Evolutionary conservation across 1,140 invertebrate genomes (phyloP).

Genomic region (Camponotus pennsylvanicus): DNA sequence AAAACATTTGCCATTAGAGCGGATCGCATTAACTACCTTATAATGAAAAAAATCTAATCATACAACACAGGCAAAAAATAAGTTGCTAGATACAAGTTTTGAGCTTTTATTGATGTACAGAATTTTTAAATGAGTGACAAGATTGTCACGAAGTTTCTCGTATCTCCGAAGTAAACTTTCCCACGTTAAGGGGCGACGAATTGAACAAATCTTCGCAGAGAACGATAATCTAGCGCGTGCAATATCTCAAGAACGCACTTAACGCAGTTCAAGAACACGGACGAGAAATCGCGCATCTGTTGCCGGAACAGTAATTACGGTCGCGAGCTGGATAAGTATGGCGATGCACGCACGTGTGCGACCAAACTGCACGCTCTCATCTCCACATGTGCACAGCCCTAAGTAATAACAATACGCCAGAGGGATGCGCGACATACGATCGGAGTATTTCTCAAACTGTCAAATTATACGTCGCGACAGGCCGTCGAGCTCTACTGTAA

Average conservation of each 20-base stretch:
- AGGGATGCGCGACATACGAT: neutral
- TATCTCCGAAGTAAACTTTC: neutral
- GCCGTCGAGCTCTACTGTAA: neutral
- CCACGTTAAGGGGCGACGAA: neutral
- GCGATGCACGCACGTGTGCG: constrained; percentile 56
- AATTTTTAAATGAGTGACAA: neutral
- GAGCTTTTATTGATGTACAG: neutral
- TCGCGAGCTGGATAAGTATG: constrained; percentile 41
- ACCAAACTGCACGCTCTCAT: constrained; percentile 26
- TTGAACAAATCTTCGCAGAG: neutral
- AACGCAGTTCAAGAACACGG: constrained; percentile 29
- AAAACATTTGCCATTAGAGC: neutral
- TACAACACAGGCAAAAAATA: no score
- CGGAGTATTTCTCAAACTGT: neutral
- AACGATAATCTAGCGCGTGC: constrained; percentile 22
- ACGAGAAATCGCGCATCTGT: constrained; percentile 69
- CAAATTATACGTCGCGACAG: neutral
- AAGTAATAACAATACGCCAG: neutral
- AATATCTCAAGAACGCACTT: constrained; percentile 29
- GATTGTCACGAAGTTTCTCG: neutral
- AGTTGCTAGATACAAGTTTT: no score
- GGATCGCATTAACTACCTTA: neutral
- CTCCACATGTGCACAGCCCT: neutral
- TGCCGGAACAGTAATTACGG: constrained; percentile 67
- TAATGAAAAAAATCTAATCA: neutral